Percentiles rank a stretch among this genome's conserved stretches.
These are phyloP conservation scores for Hylia prasina DNA, from an alignment of 2,113 vertebrate genomes.

Conservation along the genomic window DNA sequence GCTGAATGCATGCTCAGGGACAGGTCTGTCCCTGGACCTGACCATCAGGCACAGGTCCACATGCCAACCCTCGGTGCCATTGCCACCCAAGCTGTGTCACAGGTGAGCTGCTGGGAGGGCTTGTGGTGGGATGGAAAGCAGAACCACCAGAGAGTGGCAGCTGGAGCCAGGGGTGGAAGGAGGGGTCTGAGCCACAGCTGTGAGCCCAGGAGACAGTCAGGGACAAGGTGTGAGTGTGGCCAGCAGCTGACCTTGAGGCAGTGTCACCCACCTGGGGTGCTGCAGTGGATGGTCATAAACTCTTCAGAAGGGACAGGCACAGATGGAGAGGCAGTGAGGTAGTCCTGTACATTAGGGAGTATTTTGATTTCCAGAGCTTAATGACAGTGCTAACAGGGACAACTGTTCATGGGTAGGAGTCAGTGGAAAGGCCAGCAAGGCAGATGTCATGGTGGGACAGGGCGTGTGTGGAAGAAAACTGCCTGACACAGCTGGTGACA, in stretches of 20 bases:
- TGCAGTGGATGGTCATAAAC: not conserved
- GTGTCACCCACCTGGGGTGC: not conserved
- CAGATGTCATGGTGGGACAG: not conserved
- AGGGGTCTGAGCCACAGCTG: not conserved
- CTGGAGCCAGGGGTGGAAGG: not conserved
- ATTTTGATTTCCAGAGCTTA: not conserved
- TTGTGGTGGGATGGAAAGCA: not conserved
- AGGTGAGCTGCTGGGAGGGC: not conserved
- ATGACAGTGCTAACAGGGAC: not conserved
- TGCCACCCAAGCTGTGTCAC: not conserved
- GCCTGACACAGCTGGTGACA: not conserved
- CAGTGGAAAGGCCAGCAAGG: not conserved
- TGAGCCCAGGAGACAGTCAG: not conserved
- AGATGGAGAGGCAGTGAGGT: not conserved
- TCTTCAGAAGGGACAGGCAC: not conserved
- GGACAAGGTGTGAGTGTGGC: not conserved
- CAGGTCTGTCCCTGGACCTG: not conserved
- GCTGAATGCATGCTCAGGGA: not conserved
- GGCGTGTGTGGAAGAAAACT: not conserved
- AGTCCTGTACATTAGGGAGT: no score
- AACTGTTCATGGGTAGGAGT: not conserved
- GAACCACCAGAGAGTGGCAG: not conserved
- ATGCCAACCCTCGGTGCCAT: not conserved
- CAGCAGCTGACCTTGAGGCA: not conserved
- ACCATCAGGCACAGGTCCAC: fast-evolving